phyloP scores from a whole-genome alignment of 2,113 vertebrate genomes.

The Nyctereutes procyonoides region DNA sequence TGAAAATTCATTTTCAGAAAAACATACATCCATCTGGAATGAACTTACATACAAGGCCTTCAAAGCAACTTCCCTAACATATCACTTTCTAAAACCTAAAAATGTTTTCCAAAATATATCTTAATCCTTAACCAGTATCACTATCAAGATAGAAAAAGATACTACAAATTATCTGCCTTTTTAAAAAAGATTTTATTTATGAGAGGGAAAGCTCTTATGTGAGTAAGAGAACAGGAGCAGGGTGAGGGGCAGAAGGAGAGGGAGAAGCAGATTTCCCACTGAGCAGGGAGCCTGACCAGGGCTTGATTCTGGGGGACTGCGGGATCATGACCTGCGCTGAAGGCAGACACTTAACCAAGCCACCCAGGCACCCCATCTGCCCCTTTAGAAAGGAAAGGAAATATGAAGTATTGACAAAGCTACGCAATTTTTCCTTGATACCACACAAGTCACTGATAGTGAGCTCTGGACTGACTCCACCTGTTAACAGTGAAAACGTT shows the following conservation, averaged over 20 bases:
- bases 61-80: background rate
- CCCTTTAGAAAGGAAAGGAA: background rate
- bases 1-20: background rate
- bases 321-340: background rate
- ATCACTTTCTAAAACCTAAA: background rate
- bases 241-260: background rate
- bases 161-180: background rate
- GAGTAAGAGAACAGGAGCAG: background rate
- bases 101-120: background rate
- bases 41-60: background rate
- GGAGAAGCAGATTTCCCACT: background rate
- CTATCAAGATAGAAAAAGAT: background rate
- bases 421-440: background rate
- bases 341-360: background rate
- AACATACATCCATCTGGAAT: background rate
- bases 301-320: background rate
- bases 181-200: background rate
- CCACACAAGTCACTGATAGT: background rate
- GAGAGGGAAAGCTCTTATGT: background rate
- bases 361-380: background rate
- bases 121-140: background rate
- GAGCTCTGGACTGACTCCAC: background rate
- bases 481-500: background rate
- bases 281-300: background rate
- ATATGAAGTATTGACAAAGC: background rate